Base-by-base conservation (phyloP, 2,888 invertebrate species). In the Trissoscelio sp. region DNA sequence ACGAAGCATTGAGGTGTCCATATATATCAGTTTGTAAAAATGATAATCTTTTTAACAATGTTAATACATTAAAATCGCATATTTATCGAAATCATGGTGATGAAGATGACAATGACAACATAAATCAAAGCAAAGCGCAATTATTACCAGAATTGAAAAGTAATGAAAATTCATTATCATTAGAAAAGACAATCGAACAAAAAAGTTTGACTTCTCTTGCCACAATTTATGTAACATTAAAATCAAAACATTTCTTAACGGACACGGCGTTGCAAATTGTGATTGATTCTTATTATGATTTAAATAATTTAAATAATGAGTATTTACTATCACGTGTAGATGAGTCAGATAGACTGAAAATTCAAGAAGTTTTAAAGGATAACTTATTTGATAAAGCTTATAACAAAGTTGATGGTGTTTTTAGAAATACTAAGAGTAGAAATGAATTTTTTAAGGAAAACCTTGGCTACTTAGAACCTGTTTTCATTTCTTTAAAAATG, bases 241-340 rank as follows among this genome's bases (percentile, higher is more conserved):
- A n/a, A n/a, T n/a, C n/a, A n/a, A n/a, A n/a, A n/a, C n/a, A n/a
- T n/a, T n/a, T n/a, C n/a, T n/a, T n/a, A n/a, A n/a, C n/a, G n/a
- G n/a, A n/a, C n/a, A n/a, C n/a, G n/a, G n/a, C n/a, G n/a, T n/a
- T n/a, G n/a, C n/a, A n/a, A n/a, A n/a, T n/a, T n/a, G n/a, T n/a
- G n/a, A n/a, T n/a, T n/a, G n/a, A n/a, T n/a, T n/a, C n/a, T n/a
- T n/a, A n/a, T n/a, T n/a, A n/a, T n/a, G n/a, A n/a, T n/a, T n/a
- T 69, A 12, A 55, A 69, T 44, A 44, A 69, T 12, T 55, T 55
- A 16, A 69, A 57, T 31, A 57, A 12, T 20, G 46, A 69, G 46
- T 69, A 57, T 7, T 6, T 69, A 0, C 16, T 69, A 2, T 57
- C 57, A 0, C 9, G 6, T 6, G 1, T 55, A 2, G 31, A 28